These are phyloP conservation scores for Agonum fuliginosum DNA, from an alignment of 2,888 invertebrate genomes.

Conservation along the genomic window DNA sequence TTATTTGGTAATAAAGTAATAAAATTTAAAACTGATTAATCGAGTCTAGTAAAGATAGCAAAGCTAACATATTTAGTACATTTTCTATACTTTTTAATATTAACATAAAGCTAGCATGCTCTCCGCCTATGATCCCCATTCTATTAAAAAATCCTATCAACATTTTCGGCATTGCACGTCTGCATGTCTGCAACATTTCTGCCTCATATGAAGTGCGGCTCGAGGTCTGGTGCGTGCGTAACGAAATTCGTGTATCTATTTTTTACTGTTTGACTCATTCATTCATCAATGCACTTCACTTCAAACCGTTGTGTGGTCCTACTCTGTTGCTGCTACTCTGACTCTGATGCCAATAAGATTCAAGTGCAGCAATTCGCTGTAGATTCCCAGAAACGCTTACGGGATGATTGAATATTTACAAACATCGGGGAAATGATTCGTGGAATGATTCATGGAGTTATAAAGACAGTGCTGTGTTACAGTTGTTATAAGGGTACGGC, in stretches of 20 bases:
- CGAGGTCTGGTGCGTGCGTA: too few relatives aligned
- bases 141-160: conserved; percentile 25
- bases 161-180: conserved; percentile 18
- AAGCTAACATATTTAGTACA: too few relatives aligned
- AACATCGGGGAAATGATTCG: conserved; percentile 10
- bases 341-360: conserved; percentile 17
- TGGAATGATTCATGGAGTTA: not conserved
- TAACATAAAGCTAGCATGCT: too few relatives aligned
- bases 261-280: conserved; percentile 30
- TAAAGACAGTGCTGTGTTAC: not conserved
- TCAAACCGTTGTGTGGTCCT: conserved; percentile 22
- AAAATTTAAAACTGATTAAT: too few relatives aligned
- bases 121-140: too few relatives aligned
- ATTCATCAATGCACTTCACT: conserved; percentile 22
- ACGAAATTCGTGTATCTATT: conserved; percentile 10
- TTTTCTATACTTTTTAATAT: too few relatives aligned
- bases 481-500: not conserved
- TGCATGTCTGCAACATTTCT: conserved; percentile 28
- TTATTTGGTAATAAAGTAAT: too few relatives aligned
- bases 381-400: conserved; percentile 10
- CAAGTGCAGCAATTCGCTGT: conserved; percentile 28
- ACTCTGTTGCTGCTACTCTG: too few relatives aligned
- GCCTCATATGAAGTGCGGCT: conserved; percentile 15
- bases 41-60: too few relatives aligned
- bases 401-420: conserved; percentile 35